Percentiles rank a stretch among this genome's conserved stretches.
Conservation (phyloP, 1,140 invertebrate genomes). For the Saccostrea echinata region DNA sequence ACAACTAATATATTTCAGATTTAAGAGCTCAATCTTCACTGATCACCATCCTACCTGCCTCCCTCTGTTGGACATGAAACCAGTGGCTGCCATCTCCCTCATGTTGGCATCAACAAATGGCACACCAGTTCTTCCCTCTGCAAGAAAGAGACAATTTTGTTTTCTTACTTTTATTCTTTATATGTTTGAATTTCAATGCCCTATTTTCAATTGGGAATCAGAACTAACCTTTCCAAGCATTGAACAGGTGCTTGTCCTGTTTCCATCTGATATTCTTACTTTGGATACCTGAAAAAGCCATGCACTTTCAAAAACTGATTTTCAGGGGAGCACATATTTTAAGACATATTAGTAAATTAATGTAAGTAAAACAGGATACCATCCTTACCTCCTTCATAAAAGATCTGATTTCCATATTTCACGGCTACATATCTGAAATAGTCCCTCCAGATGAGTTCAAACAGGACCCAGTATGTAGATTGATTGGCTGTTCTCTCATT, state of each 20-base stretch:
- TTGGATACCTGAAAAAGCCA: constrained; percentile 61
- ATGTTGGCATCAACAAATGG: constrained; percentile 82
- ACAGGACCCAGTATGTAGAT: constrained; percentile 80
- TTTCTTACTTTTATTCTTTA: background rate
- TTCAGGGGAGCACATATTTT: background rate
- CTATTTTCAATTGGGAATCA: background rate
- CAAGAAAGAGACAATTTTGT: background rate
- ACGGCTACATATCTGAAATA: constrained; percentile 80
- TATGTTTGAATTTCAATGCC: background rate
- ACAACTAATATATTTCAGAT: background rate
- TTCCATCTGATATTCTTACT: constrained; percentile 76
- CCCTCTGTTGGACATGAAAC: constrained; percentile 81
- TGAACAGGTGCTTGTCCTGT: constrained; percentile 72
- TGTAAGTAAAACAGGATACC: no score
- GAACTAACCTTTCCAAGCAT: constrained; percentile 76
- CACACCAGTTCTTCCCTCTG: constrained; percentile 79
- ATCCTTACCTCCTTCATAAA: constrained; percentile 73
- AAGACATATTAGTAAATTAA: background rate
- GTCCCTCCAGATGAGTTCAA: constrained; percentile 80
- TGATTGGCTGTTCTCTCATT: constrained; percentile 74
- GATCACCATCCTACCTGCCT: constrained; percentile 69
- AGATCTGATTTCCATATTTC: constrained; percentile 79
- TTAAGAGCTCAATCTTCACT: no score
- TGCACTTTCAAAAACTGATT: background rate
- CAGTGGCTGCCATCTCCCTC: constrained; percentile 79